Evolutionary conservation across 2,113 vertebrate genomes (phyloP), one percentile per base, ranked within the genome.

Genomic region (Orthonyx spaldingii): DNA sequence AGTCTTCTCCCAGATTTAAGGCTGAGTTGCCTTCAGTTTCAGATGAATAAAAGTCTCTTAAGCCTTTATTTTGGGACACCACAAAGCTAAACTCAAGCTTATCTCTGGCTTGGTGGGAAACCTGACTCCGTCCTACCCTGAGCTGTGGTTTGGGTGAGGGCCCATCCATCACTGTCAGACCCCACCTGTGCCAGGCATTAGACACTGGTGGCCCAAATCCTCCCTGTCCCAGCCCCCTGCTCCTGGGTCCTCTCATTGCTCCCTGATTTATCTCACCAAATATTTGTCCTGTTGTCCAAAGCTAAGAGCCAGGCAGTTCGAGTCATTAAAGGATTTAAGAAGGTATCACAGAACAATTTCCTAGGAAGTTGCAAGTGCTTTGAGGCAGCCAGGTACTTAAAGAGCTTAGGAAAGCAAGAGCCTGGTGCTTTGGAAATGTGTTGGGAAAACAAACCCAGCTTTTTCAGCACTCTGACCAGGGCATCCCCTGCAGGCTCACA

Each of bases 141-240:
- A 26, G 85, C 1, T 16, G 27, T 0, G 50, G 1, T 49, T 37
- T 64, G 33, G 12, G 66, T 79, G 53, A 74, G 49, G 5, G 50
- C 86, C 57, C 91, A 84, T 96, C 57, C 84, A 17, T 95, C 94
- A 84, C 80, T 94, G 91, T 87, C 95, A 90, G 32, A n/a, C 27
- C 55, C 82, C 76, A 30, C 35, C 80, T 55, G 86, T 11, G 80
- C 28, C 49, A 56, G 33, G 20, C 85, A 47, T 72, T 26, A 23
- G 7, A 4, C 2, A 0, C 15, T 3, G 27, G 20, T 90, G 69
- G 84, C 80, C 68, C 69, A 41, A 46, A 76, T 28, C 85, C 21
- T 53, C 63, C 44, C 42, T 1, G 1, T 47, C 70, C 44, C 42
- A 66, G 44, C 69, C 77, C 63, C 6, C 5, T 27, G 33, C 56